Base-by-base conservation (phyloP, 2,113 vertebrate genomes). In the Thinocorus orbignyianus region DNA sequence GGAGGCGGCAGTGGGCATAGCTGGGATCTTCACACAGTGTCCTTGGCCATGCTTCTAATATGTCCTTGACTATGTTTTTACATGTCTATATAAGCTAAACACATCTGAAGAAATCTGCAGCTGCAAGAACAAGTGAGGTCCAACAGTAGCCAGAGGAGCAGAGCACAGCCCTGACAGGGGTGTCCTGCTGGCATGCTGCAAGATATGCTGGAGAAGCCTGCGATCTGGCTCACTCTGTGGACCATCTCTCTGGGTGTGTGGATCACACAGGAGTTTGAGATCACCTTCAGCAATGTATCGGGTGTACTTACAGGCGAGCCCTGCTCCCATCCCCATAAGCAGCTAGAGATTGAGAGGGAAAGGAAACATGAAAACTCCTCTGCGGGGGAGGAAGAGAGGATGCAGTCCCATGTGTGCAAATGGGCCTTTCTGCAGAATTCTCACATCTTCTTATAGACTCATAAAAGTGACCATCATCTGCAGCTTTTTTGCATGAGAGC, bases 101-200 rank as follows among this genome's bases (percentile, higher is more conserved):
- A 57, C 33, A 49, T 30, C 69, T 73, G 44, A 89, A 86, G 39
- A 44, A 51, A 74, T 33, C 65, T 84, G 57, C 64, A 76, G 57
- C 88, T 81, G 83, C 26, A 25, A 76, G 70, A 57, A 35, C 49
- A 35, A 81, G 65, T 8, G 41, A 51, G 68, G 71, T 44, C 46
- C 52, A 28, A 17, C 71, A 64, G 3, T 0, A 0, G 0, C 11
- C 2, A 0, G 13, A 46, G 68, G 22, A 88, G 66, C 49, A 35
- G n/a, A 80, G 57, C 5, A 1, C 54, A 54, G 60, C 23, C 54
- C 64, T 44, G 79, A 19, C 17, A 28, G 9, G 35, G 31, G 6
- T 8, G 35, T 60, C 44, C 78, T 5, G 28, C 54, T 49, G 57
- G 65, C 41, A 57, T 23, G 11, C 69, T 30, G 14, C 2, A 2